Percentiles rank a stretch among this genome's conserved stretches.
phyloP scores from a whole-genome alignment of 1,140 invertebrate species.

The Drosophila arawakana region DNA sequence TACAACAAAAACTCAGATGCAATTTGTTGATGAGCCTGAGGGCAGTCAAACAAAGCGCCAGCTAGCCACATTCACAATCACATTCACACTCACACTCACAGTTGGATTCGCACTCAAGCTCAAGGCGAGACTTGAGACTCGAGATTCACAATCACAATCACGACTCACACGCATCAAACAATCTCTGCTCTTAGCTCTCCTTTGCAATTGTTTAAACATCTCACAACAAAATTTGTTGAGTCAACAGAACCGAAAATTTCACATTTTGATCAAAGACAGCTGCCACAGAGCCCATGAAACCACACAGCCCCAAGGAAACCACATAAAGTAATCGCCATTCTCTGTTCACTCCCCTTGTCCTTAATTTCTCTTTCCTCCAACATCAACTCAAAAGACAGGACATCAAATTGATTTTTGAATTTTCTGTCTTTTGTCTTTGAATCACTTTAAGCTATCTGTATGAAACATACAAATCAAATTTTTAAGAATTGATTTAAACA shows the following conservation, averaged over 20 bases:
- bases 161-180: neutral
- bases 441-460: slow-evolving; percentile 9
- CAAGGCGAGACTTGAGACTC: slow-evolving; percentile 11
- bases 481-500: too few relatives aligned
- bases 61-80: slow-evolving; percentile 16
- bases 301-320: slow-evolving; percentile 21
- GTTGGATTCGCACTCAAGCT: slow-evolving; percentile 8
- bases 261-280: slow-evolving; percentile 49
- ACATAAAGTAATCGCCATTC: slow-evolving; percentile 14
- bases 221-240: slow-evolving; percentile 24
- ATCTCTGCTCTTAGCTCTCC: slow-evolving; percentile 4
- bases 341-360: too few relatives aligned
- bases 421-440: neutral
- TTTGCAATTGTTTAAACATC: slow-evolving; percentile 31
- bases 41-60: slow-evolving; percentile 38
- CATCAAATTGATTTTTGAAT: slow-evolving; percentile 18
- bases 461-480: too few relatives aligned
- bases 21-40: slow-evolving; percentile 53
- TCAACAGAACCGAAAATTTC: slow-evolving; percentile 27
- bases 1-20: slow-evolving; percentile 44
- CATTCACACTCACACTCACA: neutral
- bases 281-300: slow-evolving; percentile 8
- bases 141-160: slow-evolving; percentile 12
- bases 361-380: too few relatives aligned
- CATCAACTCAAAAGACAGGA: neutral